phyloP scores from a whole-genome alignment of 1,140 invertebrate genomes.

The Drosophila orosa region DNA sequence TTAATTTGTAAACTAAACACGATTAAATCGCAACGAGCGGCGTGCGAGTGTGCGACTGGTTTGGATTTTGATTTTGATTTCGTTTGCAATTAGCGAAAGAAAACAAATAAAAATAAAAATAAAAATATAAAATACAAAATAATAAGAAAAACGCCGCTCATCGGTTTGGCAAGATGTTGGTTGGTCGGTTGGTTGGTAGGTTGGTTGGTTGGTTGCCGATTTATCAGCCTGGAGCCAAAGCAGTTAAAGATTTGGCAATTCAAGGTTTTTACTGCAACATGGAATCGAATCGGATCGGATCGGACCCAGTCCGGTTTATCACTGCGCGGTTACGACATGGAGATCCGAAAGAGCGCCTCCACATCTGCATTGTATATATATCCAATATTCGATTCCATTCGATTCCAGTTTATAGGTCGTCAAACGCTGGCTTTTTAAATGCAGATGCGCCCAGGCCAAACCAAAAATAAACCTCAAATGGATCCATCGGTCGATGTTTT shows the following conservation, averaged over 20 bases:
- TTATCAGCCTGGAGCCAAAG: slow-evolving; percentile 61
- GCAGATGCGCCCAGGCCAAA: slow-evolving; percentile 19
- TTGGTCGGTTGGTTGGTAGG: background rate
- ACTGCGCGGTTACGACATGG: slow-evolving; percentile 55
- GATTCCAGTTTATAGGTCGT: slow-evolving; percentile 26
- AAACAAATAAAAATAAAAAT: slow-evolving; percentile 4
- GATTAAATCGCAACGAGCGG: slow-evolving; percentile 11
- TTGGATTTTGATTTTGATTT: slow-evolving; percentile 38
- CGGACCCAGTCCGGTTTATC: slow-evolving; percentile 43
- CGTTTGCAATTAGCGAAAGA: slow-evolving; percentile 41
- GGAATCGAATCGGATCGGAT: slow-evolving; percentile 24
- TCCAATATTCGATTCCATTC: background rate
- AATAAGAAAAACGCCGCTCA: slow-evolving; percentile 27
- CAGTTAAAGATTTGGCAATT: slow-evolving; percentile 73
- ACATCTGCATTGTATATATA: slow-evolving; percentile 1
- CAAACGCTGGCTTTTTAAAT: slow-evolving; percentile 28
- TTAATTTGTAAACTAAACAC: slow-evolving; percentile 50
- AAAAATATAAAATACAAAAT: slow-evolving; percentile 20
- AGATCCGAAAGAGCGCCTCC: slow-evolving; percentile 9
- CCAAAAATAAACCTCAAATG: slow-evolving; percentile 10
- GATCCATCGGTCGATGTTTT: slow-evolving; percentile 7
- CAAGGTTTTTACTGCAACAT: slow-evolving; percentile 70
- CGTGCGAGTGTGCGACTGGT: slow-evolving; percentile 14
- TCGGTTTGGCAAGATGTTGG: slow-evolving; percentile 37
- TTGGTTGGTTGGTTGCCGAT: slow-evolving; percentile 1